Percentiles rank a stretch among this genome's conserved stretches.
These are phyloP conservation scores for Coptodon rendalli DNA, from an alignment of 2,113 vertebrate genomes.

Conservation along the genomic window DNA sequence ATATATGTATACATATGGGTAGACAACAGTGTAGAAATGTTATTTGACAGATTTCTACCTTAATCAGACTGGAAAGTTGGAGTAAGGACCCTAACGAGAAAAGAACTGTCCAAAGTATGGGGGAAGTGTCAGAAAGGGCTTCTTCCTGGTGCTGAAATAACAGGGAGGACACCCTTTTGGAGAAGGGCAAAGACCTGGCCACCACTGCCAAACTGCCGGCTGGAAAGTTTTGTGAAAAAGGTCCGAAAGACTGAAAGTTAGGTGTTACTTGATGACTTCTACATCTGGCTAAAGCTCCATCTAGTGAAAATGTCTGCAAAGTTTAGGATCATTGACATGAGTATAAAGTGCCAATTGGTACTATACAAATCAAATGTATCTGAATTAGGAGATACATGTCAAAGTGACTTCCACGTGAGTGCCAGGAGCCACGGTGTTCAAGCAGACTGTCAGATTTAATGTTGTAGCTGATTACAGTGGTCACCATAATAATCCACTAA, in stretches of 20 bases:
- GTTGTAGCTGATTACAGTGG: not conserved
- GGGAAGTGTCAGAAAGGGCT: not conserved
- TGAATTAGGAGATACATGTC: not conserved
- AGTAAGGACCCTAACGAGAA: not conserved
- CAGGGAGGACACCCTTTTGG: too few relatives aligned
- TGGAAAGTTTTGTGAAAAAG: too few relatives aligned
- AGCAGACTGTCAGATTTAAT: not conserved
- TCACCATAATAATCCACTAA: not conserved
- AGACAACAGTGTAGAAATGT: not conserved
- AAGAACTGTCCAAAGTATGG: not conserved
- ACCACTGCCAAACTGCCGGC: too few relatives aligned
- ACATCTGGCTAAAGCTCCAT: not conserved
- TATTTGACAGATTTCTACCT: not conserved
- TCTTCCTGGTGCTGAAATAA: too few relatives aligned
- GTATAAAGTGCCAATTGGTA: not conserved
- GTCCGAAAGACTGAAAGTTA: too few relatives aligned
- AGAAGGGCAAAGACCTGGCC: too few relatives aligned
- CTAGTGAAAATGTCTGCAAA: not conserved
- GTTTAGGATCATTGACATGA: rapidly evolving
- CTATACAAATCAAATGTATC: not conserved
- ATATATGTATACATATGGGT: too few relatives aligned
- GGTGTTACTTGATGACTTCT: not conserved
- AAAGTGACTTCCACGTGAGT: not conserved
- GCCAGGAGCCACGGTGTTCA: not conserved
- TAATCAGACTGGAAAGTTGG: not conserved